Base-by-base conservation (phyloP, 2,113 vertebrate genomes). In the Mustela nigripes region DNA sequence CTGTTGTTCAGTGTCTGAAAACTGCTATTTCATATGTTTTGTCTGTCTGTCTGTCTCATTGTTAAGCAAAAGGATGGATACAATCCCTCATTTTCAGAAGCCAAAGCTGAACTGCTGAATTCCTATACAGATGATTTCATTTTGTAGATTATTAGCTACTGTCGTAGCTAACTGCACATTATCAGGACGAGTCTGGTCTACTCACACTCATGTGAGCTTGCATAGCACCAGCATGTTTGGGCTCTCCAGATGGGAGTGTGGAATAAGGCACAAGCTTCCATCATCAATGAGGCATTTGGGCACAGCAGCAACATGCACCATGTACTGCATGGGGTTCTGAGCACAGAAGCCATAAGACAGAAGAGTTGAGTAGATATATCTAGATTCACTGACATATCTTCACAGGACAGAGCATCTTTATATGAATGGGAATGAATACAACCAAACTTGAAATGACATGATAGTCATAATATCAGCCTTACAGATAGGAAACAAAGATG, bases 21-120 rank as follows among this genome's bases (percentile, higher is more conserved):
- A 73, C 76, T 56, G 3, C 53, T 91, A 24, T 92, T 73, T 60
- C 31, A 48, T 83, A 15, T n/a, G 11, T 73, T 92, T 83, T 93
- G 31, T 84, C 67, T 92, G 67, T 84, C 56, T 92, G 67, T 39
- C 80, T 93, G 42, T 31, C 91, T 93, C 19, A 14, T 73, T 83
- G 80, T 28, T 84, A 36, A 84, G 4, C 22, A 84, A 62, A 74
- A 50, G 22, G 22, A 16, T 63, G 63, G 62, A 63, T 74, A 22
- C 63, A 11, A 4, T 85, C 16, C 42, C 33, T 85, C 69, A 24
- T 76, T 60, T 63, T 69, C 69, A 16, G 45, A 62, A 62, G 56
- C 39, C 42, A 62, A 73, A 50, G 39, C 5, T 63, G 80, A 74
- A 80, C 36, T 62, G 67, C 15, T 74, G 19, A 48, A 48, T 73